Base-by-base conservation (phyloP, 1,140 invertebrate species). In the Macrotrachela quadricornifera region DNA sequence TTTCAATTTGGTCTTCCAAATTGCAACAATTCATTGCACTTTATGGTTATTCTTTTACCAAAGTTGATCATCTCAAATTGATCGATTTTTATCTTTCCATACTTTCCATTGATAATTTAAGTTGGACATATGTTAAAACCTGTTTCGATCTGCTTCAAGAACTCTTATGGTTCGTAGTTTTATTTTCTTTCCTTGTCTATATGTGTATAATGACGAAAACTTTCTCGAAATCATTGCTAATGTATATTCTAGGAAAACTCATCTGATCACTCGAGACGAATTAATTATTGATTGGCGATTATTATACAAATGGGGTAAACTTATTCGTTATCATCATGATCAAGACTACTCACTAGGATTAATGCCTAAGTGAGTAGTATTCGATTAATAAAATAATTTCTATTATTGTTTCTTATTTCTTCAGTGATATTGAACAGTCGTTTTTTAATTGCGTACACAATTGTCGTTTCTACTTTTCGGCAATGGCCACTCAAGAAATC, bases 41-140 rank as follows among this genome's bases (percentile, higher is more conserved):
- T 30, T 86, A 86, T 73, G 83, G 83, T 13, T 65, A 80, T 56
- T 83, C 82, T 62, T 88, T 92, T 69, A 79, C 78, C 3, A 91
- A 90, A 69, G 79, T 82, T 60, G 85, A 91, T 66, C 86, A 94
- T 64, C 75, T 92, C 18, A 64, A 73, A n/a, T 75, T 92, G 16
- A 77, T 92, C n/a, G 80, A 85, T 62, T 63, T 91, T 40, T 73
- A 81, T 47, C 84, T 80, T 65, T 79, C 85, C 63, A 62, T 86
- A 38, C 64, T 84, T 8, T 76, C 77, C 12, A 80, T 80, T 59
- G 78, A 81, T 53, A 75, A 83, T 58, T 71, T 85, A 42, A 82
- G 88, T 63, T 75, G 79, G 54, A 73, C 75, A 56, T 71, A 81
- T 56, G 70, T 85, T 37, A 75, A 77, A 57, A 78, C 79, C 61